Conservation (phyloP, 2,113 vertebrate species). For the Zosterops japonicus region DNA sequence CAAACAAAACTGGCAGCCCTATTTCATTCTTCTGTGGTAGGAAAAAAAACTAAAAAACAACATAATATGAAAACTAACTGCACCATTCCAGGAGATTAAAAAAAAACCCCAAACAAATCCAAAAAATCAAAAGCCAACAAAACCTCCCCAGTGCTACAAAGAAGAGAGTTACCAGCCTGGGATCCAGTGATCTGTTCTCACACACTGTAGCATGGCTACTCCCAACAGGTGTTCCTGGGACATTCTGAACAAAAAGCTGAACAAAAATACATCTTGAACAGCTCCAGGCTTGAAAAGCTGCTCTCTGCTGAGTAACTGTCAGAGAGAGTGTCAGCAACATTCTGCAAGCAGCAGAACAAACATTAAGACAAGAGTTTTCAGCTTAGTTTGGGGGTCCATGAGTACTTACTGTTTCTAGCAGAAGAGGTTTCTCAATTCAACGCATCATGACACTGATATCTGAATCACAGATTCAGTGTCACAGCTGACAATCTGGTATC, state of each 20-base stretch:
- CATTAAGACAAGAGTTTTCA: slow-evolving; percentile 16
- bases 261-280: slow-evolving; percentile 40
- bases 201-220: neutral
- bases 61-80: neutral
- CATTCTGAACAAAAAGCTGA: slow-evolving; percentile 32
- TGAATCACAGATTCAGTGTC: neutral
- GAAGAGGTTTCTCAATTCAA: slow-evolving; percentile 24
- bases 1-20: neutral
- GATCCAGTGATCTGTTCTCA: neutral
- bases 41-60: neutral
- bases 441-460: neutral
- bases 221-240: slow-evolving; percentile 48
- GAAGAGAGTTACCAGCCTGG: neutral
- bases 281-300: slow-evolving; percentile 44
- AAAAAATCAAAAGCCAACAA: neutral
- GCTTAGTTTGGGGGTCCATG: neutral
- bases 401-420: neutral
- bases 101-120: neutral
- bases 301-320: slow-evolving; percentile 46
- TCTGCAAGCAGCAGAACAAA: slow-evolving; percentile 36
- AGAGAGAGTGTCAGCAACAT: slow-evolving; percentile 40
- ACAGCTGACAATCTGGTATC: neutral
- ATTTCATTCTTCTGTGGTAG: neutral
- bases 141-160: neutral
- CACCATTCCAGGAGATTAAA: neutral